Base-by-base conservation (phyloP, 2,113 vertebrate species). In the Aspidoscelis tigris region DNA sequence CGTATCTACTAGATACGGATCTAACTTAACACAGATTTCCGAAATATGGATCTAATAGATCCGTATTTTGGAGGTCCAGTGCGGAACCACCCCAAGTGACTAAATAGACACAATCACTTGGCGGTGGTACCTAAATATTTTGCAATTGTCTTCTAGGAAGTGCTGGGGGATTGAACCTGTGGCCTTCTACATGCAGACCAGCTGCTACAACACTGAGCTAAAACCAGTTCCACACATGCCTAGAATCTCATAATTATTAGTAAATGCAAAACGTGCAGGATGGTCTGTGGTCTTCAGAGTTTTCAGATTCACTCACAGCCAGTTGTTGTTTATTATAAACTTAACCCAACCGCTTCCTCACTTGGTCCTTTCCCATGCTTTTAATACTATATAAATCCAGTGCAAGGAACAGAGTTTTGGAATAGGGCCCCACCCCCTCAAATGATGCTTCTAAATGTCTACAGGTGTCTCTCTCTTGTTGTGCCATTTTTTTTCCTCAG, bases 401-500 rank as follows among this genome's bases (percentile, higher is more conserved):
- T 8, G 53, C 14, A 77, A 16, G 5, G 69, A 3, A n/a, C 85
- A 69, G 43, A 87, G 78, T 78, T 72, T 79, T 74, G 7, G 0
- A 9, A 78, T 1, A 77, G 70, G 86, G 83, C 81, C 76, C 50
- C 65, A 9, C 76, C 89, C 90, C 84, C 43, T 58, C 22, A 24
- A 66, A 65, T 5, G 65, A 78, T 90, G n/a, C 0, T 85, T 86
- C 77, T 1, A 84, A 83, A 69, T 22, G 84, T 65, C 79, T 85
- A 82, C 55, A 84, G 76, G 44, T 70, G 6, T 6, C 47, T n/a
- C 53, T 50, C 47, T 84, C 2, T 66, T 91, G 87, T 47, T 33
- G 7, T 66, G n/a, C 68, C 24, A 33, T 33, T 87, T 88, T 84
- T 86, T 91, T 88, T 61, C 86, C 78, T 92, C 53, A 79, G 86